A percentile compares a stretch with the other conserved stretches of the same genome.
phyloP scores from a whole-genome alignment of 2,113 vertebrate genomes.

The Mugil cephalus region DNA sequence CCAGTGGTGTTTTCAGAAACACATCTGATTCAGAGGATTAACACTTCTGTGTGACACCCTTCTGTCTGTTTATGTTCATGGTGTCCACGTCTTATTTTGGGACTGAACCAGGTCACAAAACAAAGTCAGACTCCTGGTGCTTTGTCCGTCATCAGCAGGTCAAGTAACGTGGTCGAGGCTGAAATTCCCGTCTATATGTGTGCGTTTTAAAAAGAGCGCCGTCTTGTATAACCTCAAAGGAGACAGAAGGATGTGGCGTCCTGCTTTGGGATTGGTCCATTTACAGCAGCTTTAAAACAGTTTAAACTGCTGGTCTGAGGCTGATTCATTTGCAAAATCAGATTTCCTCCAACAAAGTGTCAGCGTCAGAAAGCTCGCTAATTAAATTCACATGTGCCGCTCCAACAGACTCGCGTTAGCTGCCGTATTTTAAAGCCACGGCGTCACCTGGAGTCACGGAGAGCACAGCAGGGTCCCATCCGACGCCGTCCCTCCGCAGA shows the following conservation, averaged over 20 bases:
- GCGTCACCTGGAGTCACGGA: neutral
- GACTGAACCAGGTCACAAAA: conserved; percentile 15
- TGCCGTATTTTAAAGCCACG: too few species aligned
- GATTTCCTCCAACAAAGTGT: too few species aligned
- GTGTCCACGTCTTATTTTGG: conserved; percentile 25
- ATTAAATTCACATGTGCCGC: too few species aligned
- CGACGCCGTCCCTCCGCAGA: conserved; percentile 19
- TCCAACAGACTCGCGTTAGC: too few species aligned
- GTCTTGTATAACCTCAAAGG: conserved; percentile 4
- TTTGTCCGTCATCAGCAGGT: neutral
- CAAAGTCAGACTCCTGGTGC: neutral
- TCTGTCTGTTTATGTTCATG: conserved; percentile 9
- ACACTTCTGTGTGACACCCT: neutral
- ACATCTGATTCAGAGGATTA: neutral
- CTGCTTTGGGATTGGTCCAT: conserved; percentile 7
- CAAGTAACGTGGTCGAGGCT: neutral
- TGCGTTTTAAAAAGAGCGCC: neutral
- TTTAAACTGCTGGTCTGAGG: too few species aligned
- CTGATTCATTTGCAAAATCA: too few species aligned
- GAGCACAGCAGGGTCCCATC: conserved; percentile 8
- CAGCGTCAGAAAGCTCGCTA: too few species aligned
- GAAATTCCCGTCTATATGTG: neutral
- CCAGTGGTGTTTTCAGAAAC: too few species aligned
- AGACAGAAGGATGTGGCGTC: neutral
- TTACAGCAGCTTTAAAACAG: neutral